Evolutionary conservation across 2,888 invertebrate species (phyloP).

Genomic region (Aphrophora alni): DNA sequence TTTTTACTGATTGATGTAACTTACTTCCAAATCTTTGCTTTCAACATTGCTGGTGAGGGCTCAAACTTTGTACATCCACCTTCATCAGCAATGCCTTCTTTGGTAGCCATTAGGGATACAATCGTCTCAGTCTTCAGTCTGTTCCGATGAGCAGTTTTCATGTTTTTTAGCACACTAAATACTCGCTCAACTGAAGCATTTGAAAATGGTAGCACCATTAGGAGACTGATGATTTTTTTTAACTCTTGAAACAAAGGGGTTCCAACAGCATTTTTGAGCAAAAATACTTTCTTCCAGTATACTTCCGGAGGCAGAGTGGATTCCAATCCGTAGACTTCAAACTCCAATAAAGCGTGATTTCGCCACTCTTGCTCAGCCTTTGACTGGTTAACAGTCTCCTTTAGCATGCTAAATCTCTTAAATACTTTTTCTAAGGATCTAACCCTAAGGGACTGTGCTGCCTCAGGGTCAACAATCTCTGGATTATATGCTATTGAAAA

Average conservation of each 20-base stretch:
- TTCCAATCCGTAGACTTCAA: not conserved
- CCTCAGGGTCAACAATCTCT: constrained; percentile 30
- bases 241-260: constrained; percentile 26
- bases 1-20: not conserved
- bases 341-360: constrained; percentile 30
- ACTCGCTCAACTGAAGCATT: constrained; percentile 50
- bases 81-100: constrained; percentile 37
- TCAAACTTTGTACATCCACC: constrained; percentile 22
- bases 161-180: constrained; percentile 47
- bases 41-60: constrained; percentile 19
- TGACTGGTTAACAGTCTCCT: not conserved
- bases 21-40: constrained; percentile 20
- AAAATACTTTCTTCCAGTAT: constrained; percentile 31
- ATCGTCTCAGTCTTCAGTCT: constrained; percentile 45
- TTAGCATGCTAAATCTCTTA: constrained; percentile 30
- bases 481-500: constrained; percentile 24
- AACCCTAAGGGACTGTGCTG: constrained; percentile 22
- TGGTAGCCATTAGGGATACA: constrained; percentile 45
- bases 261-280: constrained; percentile 20
- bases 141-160: constrained; percentile 49
- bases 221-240: constrained; percentile 19
- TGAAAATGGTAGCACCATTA: constrained; percentile 45
- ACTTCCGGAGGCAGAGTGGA: constrained; percentile 18
- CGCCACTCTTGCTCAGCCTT: constrained; percentile 32
- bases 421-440: constrained; percentile 22